These are phyloP conservation scores for Lanistes nyassanus DNA, from an alignment of 1,140 invertebrate species.

Conservation along the genomic window DNA sequence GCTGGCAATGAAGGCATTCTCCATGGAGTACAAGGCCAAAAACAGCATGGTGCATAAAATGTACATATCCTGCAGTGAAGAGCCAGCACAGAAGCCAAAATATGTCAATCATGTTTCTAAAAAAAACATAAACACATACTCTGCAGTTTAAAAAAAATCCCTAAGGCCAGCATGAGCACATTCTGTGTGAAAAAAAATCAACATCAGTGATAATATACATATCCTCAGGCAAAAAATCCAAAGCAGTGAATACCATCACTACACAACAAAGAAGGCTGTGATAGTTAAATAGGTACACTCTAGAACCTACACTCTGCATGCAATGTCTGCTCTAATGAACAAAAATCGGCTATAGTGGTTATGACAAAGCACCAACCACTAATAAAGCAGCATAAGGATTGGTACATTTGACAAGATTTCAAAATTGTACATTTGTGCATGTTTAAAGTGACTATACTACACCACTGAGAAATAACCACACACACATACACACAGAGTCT, in stretches of 20 bases:
- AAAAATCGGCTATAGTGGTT: no score
- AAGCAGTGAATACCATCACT: no score
- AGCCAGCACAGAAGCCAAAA: neutral
- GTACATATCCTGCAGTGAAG: slow-evolving; percentile 54
- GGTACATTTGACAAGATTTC: neutral
- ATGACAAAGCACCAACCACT: no score
- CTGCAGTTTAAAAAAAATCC: neutral
- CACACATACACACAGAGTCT: slow-evolving; percentile 9
- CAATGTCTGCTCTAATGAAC: no score
- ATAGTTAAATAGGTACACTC: no score
- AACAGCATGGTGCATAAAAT: slow-evolving; percentile 51
- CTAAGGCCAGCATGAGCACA: no score
- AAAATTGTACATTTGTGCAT: neutral
- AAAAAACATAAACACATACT: neutral
- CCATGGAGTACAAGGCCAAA: slow-evolving; percentile 45
- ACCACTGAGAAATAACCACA: neutral
- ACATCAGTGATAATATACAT: no score
- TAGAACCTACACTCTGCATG: no score
- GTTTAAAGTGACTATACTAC: neutral
- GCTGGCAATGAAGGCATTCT: slow-evolving; percentile 46
- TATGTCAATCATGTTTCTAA: neutral
- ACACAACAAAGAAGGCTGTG: no score
- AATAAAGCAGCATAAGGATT: no score
- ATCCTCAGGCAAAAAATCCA: no score
- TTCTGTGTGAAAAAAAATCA: no score